A percentile compares a stretch with the other conserved stretches of the same genome.
These are phyloP conservation scores for Ochropleura leucogaster DNA, from an alignment of 2,888 invertebrate species.

Conservation along the genomic window DNA sequence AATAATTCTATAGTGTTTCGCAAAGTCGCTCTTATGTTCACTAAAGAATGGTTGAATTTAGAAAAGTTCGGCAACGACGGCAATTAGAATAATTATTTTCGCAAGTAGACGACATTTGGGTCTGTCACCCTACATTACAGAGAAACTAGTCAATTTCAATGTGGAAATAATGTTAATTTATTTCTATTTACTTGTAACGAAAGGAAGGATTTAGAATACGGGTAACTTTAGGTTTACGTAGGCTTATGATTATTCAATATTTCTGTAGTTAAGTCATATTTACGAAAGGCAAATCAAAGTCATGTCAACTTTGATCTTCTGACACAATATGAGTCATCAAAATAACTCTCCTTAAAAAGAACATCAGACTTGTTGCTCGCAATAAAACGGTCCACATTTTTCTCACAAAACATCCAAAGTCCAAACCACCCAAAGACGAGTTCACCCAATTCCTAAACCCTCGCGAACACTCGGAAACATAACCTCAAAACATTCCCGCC, in stretches of 20 bases:
- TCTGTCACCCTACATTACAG: conserved; percentile 56
- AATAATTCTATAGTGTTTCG: conserved; percentile 83
- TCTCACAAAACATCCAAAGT: conserved; percentile 9
- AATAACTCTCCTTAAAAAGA: neutral
- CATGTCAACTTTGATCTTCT: neutral
- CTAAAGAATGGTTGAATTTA: conserved; percentile 70
- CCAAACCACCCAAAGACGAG: conserved; percentile 50
- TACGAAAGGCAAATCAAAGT: neutral
- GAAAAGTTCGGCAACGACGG: conserved; percentile 44
- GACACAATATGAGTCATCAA: neutral
- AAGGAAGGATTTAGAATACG: conserved; percentile 29
- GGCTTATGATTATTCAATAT: conserved; percentile 20
- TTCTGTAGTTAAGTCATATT: conserved; percentile 1
- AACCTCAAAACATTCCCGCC: conserved; percentile 87
- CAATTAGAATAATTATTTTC: conserved; percentile 68
- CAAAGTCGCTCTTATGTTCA: conserved; percentile 76
- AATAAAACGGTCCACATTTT: conserved; percentile 5
- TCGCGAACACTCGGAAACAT: conserved; percentile 81
- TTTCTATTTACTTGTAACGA: conserved; percentile 39
- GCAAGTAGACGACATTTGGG: conserved; percentile 62
- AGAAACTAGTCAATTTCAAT: conserved; percentile 56
- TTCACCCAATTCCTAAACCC: conserved; percentile 75
- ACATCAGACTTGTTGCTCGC: neutral
- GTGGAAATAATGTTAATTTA: conserved; percentile 55
- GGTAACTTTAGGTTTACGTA: neutral